These are phyloP conservation scores for Onychomys arenicola DNA, from an alignment of 2,797 vertebrate species.

Conservation along the genomic window DNA sequence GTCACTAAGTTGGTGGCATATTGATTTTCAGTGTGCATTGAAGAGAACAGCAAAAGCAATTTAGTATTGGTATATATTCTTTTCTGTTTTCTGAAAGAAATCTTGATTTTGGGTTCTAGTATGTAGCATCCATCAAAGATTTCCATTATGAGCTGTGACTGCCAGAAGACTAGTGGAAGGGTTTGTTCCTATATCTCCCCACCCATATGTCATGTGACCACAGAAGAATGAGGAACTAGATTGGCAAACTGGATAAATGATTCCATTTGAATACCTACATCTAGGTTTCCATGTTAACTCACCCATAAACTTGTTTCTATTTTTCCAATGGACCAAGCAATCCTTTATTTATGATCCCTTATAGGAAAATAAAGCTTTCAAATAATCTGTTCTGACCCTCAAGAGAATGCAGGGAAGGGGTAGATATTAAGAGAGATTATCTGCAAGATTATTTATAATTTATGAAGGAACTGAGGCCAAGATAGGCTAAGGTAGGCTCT, in stretches of 20 bases:
- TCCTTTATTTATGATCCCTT: neutral
- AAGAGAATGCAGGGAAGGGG: neutral
- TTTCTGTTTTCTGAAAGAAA: slow-evolving; percentile 4
- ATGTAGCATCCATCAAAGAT: neutral
- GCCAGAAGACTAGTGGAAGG: neutral
- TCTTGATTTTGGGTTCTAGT: neutral
- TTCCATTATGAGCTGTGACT: slow-evolving; percentile 1
- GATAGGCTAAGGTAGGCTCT: neutral
- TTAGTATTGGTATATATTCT: neutral
- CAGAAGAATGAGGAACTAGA: neutral
- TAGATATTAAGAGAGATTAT: neutral
- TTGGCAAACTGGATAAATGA: neutral
- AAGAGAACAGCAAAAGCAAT: neutral
- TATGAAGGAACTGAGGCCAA: neutral
- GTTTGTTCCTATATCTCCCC: neutral
- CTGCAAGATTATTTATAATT: neutral
- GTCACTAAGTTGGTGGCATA: neutral
- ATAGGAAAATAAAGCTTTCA: neutral
- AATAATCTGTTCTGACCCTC: neutral
- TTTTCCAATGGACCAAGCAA: neutral
- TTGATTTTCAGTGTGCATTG: neutral
- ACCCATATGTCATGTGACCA: neutral
- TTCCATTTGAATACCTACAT: neutral
- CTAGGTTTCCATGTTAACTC: neutral
- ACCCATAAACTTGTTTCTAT: neutral